Conservation (phyloP, 2,113 vertebrate species). For the Pithys albifrons region DNA sequence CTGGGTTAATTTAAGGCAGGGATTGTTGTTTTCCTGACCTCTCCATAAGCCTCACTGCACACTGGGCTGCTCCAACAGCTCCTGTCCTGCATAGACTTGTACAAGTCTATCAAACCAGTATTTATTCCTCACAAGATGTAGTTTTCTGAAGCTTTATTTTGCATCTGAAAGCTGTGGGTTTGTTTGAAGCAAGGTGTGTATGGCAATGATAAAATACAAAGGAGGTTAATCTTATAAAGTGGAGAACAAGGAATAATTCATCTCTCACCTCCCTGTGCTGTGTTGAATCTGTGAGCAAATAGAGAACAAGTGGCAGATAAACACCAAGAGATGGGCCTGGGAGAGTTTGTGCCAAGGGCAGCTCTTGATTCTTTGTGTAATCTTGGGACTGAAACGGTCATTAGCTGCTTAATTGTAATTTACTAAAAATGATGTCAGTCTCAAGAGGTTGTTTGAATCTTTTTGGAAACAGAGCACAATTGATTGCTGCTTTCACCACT, state of each 20-base stretch:
- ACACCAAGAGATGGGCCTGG: neutral
- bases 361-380: neutral
- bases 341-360: neutral
- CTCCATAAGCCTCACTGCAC: neutral
- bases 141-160: neutral
- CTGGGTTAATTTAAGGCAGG: neutral
- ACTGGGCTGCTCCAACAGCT: accelerated
- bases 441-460: neutral
- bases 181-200: neutral
- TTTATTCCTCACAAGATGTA: neutral
- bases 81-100: neutral
- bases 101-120: neutral
- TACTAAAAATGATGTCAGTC: neutral
- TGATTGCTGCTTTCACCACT: conserved; percentile 35
- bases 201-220: neutral
- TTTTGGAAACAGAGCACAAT: neutral
- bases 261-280: neutral
- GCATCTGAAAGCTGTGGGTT: neutral
- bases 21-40: neutral
- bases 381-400: neutral
- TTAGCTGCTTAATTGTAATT: neutral
- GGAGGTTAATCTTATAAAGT: neutral
- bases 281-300: neutral
- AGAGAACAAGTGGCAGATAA: neutral
- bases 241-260: neutral